Evolutionary conservation across 2,797 vertebrate genomes (phyloP).

Genomic region (Sarcoramphus papa): DNA sequence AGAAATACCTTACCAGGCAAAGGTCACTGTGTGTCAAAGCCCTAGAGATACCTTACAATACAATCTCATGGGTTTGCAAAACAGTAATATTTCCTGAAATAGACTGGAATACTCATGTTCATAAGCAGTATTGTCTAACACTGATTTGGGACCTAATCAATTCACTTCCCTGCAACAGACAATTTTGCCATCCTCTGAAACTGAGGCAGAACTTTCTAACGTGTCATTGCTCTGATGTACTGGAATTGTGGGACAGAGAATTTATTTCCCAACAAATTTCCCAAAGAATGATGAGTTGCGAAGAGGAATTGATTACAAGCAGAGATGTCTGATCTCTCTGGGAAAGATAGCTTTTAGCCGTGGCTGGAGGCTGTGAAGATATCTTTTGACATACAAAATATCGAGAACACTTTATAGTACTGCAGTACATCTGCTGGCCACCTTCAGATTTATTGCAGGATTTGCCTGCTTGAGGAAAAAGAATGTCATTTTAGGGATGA

Average conservation of each 20-base stretch:
- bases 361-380: background rate
- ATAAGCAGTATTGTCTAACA: background rate
- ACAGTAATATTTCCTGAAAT: background rate
- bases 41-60: background rate
- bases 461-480: background rate
- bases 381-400: background rate
- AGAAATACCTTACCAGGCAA: background rate
- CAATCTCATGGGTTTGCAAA: background rate
- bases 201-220: background rate
- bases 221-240: background rate
- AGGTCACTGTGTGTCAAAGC: background rate
- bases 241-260: background rate
- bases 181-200: background rate
- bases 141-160: background rate
- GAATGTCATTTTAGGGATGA: background rate
- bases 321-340: background rate
- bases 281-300: rapidly evolving
- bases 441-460: background rate
- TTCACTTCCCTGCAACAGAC: background rate
- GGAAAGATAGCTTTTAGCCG: background rate
- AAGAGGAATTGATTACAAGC: background rate
- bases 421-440: background rate
- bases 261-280: background rate
- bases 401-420: background rate
- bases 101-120: background rate